Conservation (phyloP, 2,888 invertebrate genomes). For the Diabrotica balteata region DNA sequence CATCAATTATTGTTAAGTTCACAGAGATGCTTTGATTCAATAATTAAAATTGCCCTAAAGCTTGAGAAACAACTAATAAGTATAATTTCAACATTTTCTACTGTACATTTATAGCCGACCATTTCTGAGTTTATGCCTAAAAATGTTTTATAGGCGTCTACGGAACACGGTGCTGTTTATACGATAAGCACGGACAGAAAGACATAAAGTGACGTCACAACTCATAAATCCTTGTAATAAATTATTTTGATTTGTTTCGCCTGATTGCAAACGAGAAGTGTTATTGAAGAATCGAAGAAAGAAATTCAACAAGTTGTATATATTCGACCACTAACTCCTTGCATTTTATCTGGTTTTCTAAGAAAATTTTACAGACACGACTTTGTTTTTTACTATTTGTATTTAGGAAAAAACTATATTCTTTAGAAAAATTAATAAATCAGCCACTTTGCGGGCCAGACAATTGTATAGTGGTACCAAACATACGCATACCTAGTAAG, state of each 20-base stretch:
- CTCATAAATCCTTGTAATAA: conserved; percentile 55
- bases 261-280: conserved; percentile 52
- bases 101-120: conserved; percentile 38
- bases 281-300: conserved; percentile 40
- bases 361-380: no score
- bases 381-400: no score
- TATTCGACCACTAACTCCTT: conserved; percentile 9
- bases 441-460: no score
- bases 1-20: conserved; percentile 12
- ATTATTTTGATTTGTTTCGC: conserved; percentile 56
- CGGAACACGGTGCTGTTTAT: conserved; percentile 49
- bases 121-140: conserved; percentile 46
- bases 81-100: conserved; percentile 38
- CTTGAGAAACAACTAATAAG: conserved; percentile 39
- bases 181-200: conserved; percentile 52
- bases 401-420: no score
- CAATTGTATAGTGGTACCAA: no score
- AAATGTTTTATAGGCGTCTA: conserved; percentile 48
- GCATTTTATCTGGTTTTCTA: no score
- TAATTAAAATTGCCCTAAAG: conserved; percentile 37
- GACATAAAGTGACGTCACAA: conserved; percentile 55
- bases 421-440: no score
- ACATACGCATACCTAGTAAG: no score
- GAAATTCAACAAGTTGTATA: conserved; percentile 28
- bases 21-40: conserved; percentile 25